Evolutionary conservation across 2,113 vertebrate genomes (phyloP).

Genomic region (Columba janthina): DNA sequence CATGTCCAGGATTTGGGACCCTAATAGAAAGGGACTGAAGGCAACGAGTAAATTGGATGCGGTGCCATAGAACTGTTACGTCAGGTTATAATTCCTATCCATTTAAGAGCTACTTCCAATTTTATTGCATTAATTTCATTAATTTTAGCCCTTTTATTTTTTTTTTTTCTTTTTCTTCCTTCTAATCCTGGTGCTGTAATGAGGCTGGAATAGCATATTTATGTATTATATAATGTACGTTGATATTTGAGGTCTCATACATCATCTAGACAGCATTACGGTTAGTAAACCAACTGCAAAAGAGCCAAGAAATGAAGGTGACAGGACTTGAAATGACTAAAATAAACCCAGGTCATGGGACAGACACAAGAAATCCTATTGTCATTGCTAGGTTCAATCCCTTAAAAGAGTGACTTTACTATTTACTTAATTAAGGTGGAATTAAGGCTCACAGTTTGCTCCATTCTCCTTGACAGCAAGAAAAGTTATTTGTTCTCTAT

Average conservation of each 20-base stretch:
- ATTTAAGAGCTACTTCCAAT: background rate
- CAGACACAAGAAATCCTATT: background rate
- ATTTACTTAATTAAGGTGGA: background rate
- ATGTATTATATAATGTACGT: background rate
- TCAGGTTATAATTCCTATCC: background rate
- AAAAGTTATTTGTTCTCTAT: background rate
- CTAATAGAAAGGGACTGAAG: background rate
- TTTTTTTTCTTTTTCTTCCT: accelerated
- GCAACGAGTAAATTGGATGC: background rate
- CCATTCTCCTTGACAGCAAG: background rate
- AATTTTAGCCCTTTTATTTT: background rate
- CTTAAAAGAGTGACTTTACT: background rate
- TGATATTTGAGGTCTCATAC: background rate
- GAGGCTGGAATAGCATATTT: background rate
- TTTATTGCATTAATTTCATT: background rate
- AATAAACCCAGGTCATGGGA: background rate
- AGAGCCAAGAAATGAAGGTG: background rate
- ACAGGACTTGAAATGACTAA: background rate
- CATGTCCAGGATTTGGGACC: background rate
- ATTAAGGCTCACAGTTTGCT: background rate
- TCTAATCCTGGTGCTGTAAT: background rate
- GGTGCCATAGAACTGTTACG: background rate
- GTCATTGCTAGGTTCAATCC: background rate
- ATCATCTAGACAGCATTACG: background rate
- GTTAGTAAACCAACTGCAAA: background rate